phyloP scores from a whole-genome alignment of 2,113 vertebrate species.

The Scomber colias region DNA sequence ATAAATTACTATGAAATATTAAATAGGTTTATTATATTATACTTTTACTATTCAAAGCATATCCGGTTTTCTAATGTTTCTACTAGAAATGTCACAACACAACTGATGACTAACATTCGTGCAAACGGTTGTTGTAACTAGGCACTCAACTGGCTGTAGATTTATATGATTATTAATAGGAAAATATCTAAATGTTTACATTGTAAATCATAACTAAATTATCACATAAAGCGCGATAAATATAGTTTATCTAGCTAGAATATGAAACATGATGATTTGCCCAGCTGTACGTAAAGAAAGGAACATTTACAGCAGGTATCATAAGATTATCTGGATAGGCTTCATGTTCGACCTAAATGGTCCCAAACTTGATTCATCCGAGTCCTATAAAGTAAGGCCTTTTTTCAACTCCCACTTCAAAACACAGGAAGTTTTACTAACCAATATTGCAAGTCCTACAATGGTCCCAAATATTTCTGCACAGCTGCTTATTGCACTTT shows the following conservation, averaged over 20 bases:
- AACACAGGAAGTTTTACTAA: not conserved
- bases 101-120: constrained; percentile 37
- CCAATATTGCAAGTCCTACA: not conserved
- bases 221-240: constrained; percentile 73
- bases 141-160: constrained; percentile 51
- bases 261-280: constrained; percentile 21
- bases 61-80: constrained; percentile 11
- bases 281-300: not conserved
- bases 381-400: not conserved
- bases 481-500: constrained; percentile 70
- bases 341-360: constrained; percentile 30
- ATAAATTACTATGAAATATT: constrained; percentile 54
- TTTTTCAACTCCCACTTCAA: constrained; percentile 6
- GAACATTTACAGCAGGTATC: not conserved
- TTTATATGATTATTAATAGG: constrained; percentile 12
- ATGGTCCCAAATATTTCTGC: constrained; percentile 28
- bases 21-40: constrained; percentile 53
- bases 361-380: constrained; percentile 5
- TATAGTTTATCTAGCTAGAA: constrained; percentile 45
- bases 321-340: not conserved
- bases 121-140: constrained; percentile 53
- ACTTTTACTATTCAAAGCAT: constrained; percentile 27
- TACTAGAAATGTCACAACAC: constrained; percentile 13
- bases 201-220: constrained; percentile 75
- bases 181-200: constrained; percentile 74